Percentiles rank a stretch among this genome's conserved stretches.
These are phyloP conservation scores for Hippopotamyrus pictus DNA, from an alignment of 2,797 vertebrate species.

Conservation along the genomic window DNA sequence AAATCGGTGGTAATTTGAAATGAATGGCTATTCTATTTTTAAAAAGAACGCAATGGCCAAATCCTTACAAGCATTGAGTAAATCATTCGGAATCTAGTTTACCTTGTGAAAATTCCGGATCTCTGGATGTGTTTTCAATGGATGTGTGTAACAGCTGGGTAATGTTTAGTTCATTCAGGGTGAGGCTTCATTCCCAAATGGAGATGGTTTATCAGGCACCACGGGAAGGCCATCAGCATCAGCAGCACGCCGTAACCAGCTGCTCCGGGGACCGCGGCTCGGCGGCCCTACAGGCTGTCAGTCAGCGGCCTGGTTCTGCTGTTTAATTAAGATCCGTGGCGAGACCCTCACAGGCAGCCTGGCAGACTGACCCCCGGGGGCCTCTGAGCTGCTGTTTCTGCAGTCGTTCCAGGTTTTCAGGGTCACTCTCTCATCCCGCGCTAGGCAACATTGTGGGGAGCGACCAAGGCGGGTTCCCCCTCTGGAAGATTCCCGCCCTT, in stretches of 20 bases:
- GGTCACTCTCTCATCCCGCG: neutral
- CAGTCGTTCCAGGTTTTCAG: neutral
- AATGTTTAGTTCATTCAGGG: neutral
- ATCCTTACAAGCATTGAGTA: neutral
- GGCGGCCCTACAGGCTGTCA: neutral
- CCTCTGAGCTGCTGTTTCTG: neutral
- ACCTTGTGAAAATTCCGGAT: neutral
- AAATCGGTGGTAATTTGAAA: neutral
- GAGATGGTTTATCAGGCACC: neutral
- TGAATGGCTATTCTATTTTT: neutral
- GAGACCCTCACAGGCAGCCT: neutral
- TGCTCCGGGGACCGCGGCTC: neutral
- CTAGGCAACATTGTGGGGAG: neutral
- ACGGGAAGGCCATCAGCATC: neutral
- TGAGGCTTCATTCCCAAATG: neutral
- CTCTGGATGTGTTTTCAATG: neutral
- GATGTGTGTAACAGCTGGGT: neutral
- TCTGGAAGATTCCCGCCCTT: neutral
- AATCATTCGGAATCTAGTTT: neutral
- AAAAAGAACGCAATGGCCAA: neutral
- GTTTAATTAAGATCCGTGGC: constrained; percentile 8
- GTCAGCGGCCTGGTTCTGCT: neutral
- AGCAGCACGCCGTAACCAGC: neutral
- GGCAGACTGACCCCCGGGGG: neutral
- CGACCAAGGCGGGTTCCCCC: neutral